Conservation (phyloP, 2,797 vertebrate species). For the Schizothorax lantsangensis region DNA sequence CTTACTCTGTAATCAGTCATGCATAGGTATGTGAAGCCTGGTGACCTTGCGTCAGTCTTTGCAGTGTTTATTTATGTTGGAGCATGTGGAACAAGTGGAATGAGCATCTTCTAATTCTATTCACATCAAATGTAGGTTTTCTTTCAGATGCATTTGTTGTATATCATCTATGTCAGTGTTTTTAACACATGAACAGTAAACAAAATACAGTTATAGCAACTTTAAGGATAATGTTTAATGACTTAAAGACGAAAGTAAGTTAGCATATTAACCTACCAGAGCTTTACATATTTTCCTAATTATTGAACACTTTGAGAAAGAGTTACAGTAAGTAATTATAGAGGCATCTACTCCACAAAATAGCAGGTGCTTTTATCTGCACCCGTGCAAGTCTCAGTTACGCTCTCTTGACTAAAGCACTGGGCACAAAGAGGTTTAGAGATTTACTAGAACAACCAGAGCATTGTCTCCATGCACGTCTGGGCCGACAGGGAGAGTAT, state of each 20-base stretch:
- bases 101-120: neutral
- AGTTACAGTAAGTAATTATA: slow-evolving; percentile 48
- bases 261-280: neutral
- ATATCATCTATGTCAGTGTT: neutral
- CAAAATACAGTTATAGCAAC: neutral
- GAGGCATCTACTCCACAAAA: slow-evolving; percentile 44
- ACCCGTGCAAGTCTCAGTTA: slow-evolving; percentile 60
- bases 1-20: slow-evolving; percentile 10
- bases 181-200: neutral
- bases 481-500: slow-evolving; percentile 66
- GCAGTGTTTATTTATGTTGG: neutral
- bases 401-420: slow-evolving; percentile 61
- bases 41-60: slow-evolving; percentile 9
- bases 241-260: neutral
- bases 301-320: slow-evolving; percentile 69
- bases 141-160: neutral
- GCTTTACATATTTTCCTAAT: slow-evolving; percentile 45
- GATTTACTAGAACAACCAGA: slow-evolving; percentile 69
- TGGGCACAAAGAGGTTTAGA: slow-evolving; percentile 61
- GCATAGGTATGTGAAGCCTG: neutral
- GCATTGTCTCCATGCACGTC: slow-evolving; percentile 69
- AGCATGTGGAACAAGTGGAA: neutral
- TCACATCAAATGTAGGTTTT: neutral
- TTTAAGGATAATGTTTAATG: neutral
- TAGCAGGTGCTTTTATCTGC: slow-evolving; percentile 65